Evolutionary conservation across 1,140 invertebrate genomes (phyloP).

Genomic region (Adoxophyes honmai): DNA sequence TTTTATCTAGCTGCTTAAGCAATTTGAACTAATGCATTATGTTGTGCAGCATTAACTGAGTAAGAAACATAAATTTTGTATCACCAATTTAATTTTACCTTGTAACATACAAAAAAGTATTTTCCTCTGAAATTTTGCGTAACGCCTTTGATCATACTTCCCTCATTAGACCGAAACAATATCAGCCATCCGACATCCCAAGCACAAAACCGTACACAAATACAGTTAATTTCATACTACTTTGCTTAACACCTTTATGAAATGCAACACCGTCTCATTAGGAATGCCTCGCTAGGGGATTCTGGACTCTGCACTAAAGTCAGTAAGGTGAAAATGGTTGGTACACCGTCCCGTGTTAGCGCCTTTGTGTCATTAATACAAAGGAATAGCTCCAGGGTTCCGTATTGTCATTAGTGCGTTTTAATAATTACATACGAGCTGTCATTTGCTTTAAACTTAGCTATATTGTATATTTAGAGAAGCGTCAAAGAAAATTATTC

Average conservation of each 20-base stretch:
- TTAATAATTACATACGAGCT: constrained; percentile 35
- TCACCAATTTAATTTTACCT: no score
- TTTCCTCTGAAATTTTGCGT: no score
- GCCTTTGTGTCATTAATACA: constrained; percentile 32
- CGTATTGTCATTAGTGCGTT: constrained; percentile 42
- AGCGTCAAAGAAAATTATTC: no score
- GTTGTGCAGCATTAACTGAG: no score
- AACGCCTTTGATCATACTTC: constrained; percentile 3
- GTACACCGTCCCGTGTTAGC: constrained; percentile 17
- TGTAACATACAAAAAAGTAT: no score
- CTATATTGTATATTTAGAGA: not conserved
- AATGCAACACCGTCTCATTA: constrained; percentile 16
- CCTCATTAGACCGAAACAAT: not conserved
- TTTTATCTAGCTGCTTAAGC: no score
- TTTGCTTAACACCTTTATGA: constrained; percentile 13
- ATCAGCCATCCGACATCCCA: not conserved
- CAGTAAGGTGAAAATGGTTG: not conserved
- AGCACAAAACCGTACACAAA: constrained; percentile 1
- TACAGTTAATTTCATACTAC: constrained; percentile 14
- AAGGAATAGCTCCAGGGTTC: constrained; percentile 42
- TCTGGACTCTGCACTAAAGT: not conserved
- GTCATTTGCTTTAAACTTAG: not conserved
- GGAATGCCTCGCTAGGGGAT: not conserved
- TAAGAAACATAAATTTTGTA: no score
- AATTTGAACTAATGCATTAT: no score